phyloP scores from a whole-genome alignment of 2,797 vertebrate genomes.

The Crenuchus spilurus region DNA sequence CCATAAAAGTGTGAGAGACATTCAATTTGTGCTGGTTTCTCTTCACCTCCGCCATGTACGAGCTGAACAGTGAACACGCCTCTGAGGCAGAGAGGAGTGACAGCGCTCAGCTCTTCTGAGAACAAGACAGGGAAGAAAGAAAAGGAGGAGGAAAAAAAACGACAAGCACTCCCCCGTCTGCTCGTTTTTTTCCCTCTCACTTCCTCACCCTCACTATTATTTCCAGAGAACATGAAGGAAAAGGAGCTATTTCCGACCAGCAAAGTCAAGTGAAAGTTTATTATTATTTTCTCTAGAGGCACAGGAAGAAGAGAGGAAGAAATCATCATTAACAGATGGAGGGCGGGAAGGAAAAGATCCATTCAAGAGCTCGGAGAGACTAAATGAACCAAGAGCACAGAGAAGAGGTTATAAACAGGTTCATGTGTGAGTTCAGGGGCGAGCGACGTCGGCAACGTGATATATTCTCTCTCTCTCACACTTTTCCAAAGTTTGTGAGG shows the following conservation, averaged over 20 bases:
- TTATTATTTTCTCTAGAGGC: neutral
- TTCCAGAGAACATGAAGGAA: slow-evolving; percentile 72
- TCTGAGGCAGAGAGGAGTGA: slow-evolving; percentile 47
- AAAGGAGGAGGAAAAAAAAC: slow-evolving; percentile 14
- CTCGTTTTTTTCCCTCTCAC: slow-evolving; percentile 49
- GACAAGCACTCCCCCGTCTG: slow-evolving; percentile 53
- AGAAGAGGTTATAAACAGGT: slow-evolving; percentile 21
- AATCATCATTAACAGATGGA: slow-evolving; percentile 11
- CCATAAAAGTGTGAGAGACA: too few species aligned
- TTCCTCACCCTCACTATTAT: slow-evolving; percentile 54
- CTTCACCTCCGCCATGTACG: slow-evolving; percentile 18
- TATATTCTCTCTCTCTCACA: neutral
- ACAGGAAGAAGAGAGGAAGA: neutral
- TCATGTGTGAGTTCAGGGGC: slow-evolving; percentile 51
- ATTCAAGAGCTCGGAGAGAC: slow-evolving; percentile 36
- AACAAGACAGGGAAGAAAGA: slow-evolving; percentile 43
- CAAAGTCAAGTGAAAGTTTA: slow-evolving; percentile 61
- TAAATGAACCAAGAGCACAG: slow-evolving; percentile 32
- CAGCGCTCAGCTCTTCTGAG: slow-evolving; percentile 46
- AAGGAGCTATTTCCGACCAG: slow-evolving; percentile 55
- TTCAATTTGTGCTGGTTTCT: too few species aligned
- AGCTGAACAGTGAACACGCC: slow-evolving; percentile 45
- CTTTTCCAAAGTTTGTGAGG: neutral
- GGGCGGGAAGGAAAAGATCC: slow-evolving; percentile 54
- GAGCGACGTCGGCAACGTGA: slow-evolving; percentile 19